A percentile compares a stretch with the other conserved stretches of the same genome.
Conservation (phyloP, 2,113 vertebrate species). For the Cathartes aura region DNA sequence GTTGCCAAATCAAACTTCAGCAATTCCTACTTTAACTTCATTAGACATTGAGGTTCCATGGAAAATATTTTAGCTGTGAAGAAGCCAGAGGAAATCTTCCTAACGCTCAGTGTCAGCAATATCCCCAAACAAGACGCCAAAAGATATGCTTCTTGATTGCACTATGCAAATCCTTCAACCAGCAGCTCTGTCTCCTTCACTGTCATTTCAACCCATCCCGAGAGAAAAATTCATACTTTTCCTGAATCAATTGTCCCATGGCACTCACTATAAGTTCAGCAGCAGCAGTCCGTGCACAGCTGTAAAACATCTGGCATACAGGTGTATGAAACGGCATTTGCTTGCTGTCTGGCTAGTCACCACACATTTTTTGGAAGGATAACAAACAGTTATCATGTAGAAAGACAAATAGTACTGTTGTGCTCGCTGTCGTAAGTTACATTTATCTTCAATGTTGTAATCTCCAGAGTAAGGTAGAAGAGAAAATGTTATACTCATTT, state of each 20-base stretch:
- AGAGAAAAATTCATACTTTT: not conserved
- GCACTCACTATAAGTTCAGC: not conserved
- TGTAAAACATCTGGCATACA: constrained; percentile 47
- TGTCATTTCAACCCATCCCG: not conserved
- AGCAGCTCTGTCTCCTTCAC: not conserved
- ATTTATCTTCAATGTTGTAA: not conserved
- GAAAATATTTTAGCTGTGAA: not conserved
- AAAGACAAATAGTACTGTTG: not conserved
- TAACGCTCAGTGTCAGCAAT: not conserved
- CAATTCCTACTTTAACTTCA: not conserved
- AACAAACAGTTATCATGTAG: constrained; percentile 1
- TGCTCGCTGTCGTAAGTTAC: not conserved
- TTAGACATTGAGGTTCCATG: not conserved
- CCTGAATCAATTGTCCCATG: not conserved
- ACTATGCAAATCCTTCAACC: not conserved
- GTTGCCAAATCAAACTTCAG: not conserved
- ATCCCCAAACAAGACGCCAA: not conserved
- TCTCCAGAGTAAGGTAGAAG: not conserved
- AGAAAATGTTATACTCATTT: not conserved
- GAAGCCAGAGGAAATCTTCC: not conserved
- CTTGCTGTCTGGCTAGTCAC: constrained; percentile 28
- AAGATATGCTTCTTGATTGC: not conserved
- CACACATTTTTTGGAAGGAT: not conserved
- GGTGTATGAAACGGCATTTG: constrained; percentile 36
- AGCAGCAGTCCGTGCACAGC: not conserved